Evolutionary conservation across 2,113 vertebrate genomes (phyloP).

Genomic region (Mobula hypostoma): DNA sequence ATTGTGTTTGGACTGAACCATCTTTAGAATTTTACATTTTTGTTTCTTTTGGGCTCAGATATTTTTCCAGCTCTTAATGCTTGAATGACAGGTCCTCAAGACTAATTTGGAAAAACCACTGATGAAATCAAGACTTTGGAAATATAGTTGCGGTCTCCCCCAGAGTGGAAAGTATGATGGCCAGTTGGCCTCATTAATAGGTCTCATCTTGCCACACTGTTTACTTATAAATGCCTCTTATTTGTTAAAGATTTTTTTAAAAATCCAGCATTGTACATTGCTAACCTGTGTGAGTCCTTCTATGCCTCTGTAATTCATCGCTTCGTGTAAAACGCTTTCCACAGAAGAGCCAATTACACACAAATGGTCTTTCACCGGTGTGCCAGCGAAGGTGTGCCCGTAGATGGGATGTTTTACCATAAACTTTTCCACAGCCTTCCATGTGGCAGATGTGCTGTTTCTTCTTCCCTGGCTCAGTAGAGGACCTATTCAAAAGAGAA

Average conservation of each 20-base stretch:
- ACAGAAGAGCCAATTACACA: constrained; percentile 98
- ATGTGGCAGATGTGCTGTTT: constrained; percentile 98
- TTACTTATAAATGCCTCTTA: background rate
- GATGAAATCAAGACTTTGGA: background rate
- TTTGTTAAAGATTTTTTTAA: too few relatives aligned
- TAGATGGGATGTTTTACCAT: constrained; percentile 95
- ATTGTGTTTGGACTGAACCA: too few relatives aligned
- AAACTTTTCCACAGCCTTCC: constrained; percentile 96
- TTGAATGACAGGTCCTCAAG: background rate
- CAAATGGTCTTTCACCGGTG: constrained; percentile 92
- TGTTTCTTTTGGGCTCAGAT: too few relatives aligned
- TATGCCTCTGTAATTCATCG: constrained; percentile 92
- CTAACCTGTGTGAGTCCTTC: constrained; percentile 91
- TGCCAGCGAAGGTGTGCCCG: constrained; percentile 97
- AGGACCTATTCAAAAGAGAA: constrained; percentile 62
- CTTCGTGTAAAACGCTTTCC: constrained; percentile 94
- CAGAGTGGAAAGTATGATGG: background rate
- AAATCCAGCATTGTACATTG: background rate
- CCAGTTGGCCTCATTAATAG: background rate
- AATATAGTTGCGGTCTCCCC: background rate
- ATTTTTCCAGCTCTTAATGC: too few relatives aligned
- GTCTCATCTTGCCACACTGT: background rate
- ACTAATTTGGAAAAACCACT: background rate
- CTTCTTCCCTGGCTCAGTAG: constrained; percentile 91
- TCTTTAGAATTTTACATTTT: too few relatives aligned